These are phyloP conservation scores for Oscarella lobularis DNA, from an alignment of 37 sponge, comb jelly and placozoan genomes.

Conservation along the genomic window DNA sequence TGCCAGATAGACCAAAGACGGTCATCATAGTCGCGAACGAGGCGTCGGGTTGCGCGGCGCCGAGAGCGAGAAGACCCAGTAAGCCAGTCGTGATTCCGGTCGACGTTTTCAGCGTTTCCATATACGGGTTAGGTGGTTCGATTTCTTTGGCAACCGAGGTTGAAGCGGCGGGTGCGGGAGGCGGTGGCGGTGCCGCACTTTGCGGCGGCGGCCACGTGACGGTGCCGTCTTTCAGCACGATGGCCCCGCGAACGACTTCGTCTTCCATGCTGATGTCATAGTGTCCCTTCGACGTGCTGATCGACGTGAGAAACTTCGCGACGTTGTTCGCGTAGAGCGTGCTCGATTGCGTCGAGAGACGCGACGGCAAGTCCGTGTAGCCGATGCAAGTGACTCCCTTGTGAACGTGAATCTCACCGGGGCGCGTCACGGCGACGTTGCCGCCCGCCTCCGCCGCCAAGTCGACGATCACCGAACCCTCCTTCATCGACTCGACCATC, in stretches of 20 bases:
- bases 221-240: conserved; percentile 53
- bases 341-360: conserved; percentile 77
- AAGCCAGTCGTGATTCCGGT: conserved; percentile 58
- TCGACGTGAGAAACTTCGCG: conserved; percentile 57
- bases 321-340: conserved; percentile 87
- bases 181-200: conserved; percentile 12
- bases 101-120: conserved; percentile 33
- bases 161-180: conserved; percentile 8
- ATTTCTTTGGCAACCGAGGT: conserved; percentile 27
- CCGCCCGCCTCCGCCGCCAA: conserved; percentile 89
- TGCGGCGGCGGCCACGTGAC: conserved; percentile 80
- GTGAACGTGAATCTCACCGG: conserved; percentile 60
- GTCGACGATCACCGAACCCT: conserved; percentile 87
- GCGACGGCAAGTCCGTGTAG: conserved; percentile 81
- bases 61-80: conserved; percentile 52
- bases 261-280: conserved; percentile 62
- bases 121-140: conserved; percentile 29
- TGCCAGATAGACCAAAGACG: conserved; percentile 70
- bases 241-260: conserved; percentile 80
- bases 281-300: conserved; percentile 29
- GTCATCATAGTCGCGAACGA: conserved; percentile 80
- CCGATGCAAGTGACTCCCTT: conserved; percentile 84
- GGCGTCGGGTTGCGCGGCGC: conserved; percentile 49
- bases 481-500: conserved; percentile 86
- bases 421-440: conserved; percentile 69